Evolutionary conservation across 2,113 vertebrate species (phyloP).

Genomic region (Pleuronectes platessa): DNA sequence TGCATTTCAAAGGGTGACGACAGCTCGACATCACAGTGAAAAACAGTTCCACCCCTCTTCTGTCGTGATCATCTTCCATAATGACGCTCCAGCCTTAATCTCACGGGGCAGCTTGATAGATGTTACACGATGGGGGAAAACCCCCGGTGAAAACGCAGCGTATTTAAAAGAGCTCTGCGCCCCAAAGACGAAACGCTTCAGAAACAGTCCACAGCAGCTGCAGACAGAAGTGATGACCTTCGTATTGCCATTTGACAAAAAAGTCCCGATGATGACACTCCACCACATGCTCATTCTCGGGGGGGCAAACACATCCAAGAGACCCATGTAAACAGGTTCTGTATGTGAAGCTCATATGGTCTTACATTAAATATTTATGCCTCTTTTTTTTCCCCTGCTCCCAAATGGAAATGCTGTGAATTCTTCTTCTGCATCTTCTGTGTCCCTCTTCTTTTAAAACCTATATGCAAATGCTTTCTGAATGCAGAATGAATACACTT

Average conservation of each 20-base stretch:
- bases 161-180: conserved; percentile 16
- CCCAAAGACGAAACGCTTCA: conserved; percentile 22
- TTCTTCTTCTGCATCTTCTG: background rate
- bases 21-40: conserved; percentile 5
- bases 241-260: no score
- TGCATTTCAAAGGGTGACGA: conserved; percentile 36
- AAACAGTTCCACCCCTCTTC: conserved; percentile 22
- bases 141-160: conserved; percentile 34
- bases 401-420: background rate
- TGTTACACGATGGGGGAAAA: conserved; percentile 23
- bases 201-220: conserved; percentile 7
- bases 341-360: background rate
- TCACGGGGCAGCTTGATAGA: conserved; percentile 19
- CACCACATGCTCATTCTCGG: conserved; percentile 5
- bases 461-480: background rate
- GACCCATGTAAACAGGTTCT: conserved; percentile 21
- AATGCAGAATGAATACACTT: background rate
- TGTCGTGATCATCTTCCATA: conserved; percentile 48
- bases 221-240: conserved; percentile 19
- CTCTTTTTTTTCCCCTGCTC: background rate
- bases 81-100: conserved; percentile 36
- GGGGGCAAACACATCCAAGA: conserved; percentile 12
- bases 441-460: background rate
- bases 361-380: conserved; percentile 22
- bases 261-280: conserved; percentile 11